Evolutionary conservation across 2,113 vertebrate species (phyloP).

Genomic region (mouse (Mus musculus)): GRCm39 chr1:23433001-23433500

Average conservation of each 20-base stretch:
- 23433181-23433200: background rate
- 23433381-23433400: slow-evolving; percentile 32
- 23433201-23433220: background rate
- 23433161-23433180: background rate
- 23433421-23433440: background rate
- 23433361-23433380: background rate
- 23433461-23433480: background rate
- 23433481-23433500: background rate
- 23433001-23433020: background rate
- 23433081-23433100: background rate
- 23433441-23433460: too few relatives aligned
- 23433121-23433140: background rate
- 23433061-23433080: background rate
- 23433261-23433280: background rate
- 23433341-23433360: background rate
- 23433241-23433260: background rate
- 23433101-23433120: background rate
- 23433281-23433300: background rate
- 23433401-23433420: background rate
- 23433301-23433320: background rate
- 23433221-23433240: background rate
- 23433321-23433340: background rate
- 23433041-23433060: background rate
- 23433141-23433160: background rate
- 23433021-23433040: too few relatives aligned